These are phyloP conservation scores for Rhingia campestris DNA, from an alignment of 2,888 invertebrate genomes.

Conservation along the genomic window DNA sequence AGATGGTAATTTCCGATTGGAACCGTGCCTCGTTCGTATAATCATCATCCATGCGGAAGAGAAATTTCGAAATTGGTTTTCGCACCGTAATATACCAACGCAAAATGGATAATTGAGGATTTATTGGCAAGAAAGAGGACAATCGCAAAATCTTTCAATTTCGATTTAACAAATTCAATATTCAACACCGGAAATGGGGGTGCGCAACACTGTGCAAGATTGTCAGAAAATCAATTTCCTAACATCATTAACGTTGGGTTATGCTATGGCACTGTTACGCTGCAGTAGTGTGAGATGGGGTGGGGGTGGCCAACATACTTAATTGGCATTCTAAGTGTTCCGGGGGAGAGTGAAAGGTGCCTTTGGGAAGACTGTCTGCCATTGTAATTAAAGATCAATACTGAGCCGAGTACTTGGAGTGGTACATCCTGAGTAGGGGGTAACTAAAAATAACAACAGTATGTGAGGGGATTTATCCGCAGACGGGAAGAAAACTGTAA, in stretches of 20 bases:
- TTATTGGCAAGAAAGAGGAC: slow-evolving; percentile 34
- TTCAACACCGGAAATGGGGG: slow-evolving; percentile 31
- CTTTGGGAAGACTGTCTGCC: not conserved
- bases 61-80: slow-evolving; percentile 1
- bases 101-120: slow-evolving; percentile 37
- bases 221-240: slow-evolving; percentile 51
- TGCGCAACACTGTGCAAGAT: not conserved
- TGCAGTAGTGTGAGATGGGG: not conserved
- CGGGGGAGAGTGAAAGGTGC: not conserved
- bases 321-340: slow-evolving; percentile 27
- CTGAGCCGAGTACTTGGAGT: not conserved
- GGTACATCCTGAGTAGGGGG: not conserved
- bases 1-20: slow-evolving; percentile 41
- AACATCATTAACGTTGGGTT: slow-evolving; percentile 26
- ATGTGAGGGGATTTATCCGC: no score
- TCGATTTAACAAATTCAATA: slow-evolving; percentile 21
- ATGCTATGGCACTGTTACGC: not conserved
- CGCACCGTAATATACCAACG: not conserved
- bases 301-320: not conserved
- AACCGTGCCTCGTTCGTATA: not conserved
- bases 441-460: not conserved
- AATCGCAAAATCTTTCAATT: slow-evolving; percentile 30
- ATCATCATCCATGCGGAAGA: not conserved
- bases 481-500: no score
- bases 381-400: slow-evolving; percentile 10